Conservation (phyloP, 2,113 vertebrate species). For the Erinaceus europaeus region DNA sequence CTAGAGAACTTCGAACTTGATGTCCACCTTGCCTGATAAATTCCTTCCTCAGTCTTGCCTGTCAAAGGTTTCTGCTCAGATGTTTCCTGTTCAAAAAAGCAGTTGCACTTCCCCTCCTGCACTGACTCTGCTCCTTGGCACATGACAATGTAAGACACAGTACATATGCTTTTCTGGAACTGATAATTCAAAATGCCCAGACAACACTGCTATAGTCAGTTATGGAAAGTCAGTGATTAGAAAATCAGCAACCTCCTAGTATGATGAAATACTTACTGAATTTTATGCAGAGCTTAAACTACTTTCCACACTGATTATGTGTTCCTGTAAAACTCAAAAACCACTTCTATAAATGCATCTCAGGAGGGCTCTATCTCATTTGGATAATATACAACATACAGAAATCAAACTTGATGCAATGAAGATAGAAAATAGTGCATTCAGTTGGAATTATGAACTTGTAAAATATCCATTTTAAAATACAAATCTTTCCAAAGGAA, state of each 20-base stretch:
- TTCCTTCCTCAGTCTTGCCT: too few species aligned
- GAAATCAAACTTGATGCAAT: background rate
- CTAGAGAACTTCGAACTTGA: too few species aligned
- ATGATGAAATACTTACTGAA: background rate
- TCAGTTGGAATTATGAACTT: background rate
- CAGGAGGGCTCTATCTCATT: background rate
- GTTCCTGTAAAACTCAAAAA: background rate
- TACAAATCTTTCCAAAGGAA: constrained; percentile 9
- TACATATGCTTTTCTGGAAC: background rate
- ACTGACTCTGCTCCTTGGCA: too few species aligned
- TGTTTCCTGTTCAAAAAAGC: too few species aligned
- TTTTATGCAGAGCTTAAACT: background rate
- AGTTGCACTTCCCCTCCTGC: too few species aligned
- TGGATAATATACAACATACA: background rate
- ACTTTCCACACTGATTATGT: background rate
- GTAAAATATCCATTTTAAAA: background rate
- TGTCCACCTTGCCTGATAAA: too few species aligned
- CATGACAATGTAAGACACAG: too few species aligned
- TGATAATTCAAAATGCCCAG: constrained; percentile 23
- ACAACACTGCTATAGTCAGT: too few species aligned
- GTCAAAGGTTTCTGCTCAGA: too few species aligned
- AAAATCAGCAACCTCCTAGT: background rate
- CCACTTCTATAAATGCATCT: background rate
- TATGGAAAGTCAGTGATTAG: too few species aligned
- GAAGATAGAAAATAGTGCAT: background rate